Evolutionary conservation across 2,888 invertebrate genomes (phyloP).

Genomic region (Drosophila buzzatii): DNA sequence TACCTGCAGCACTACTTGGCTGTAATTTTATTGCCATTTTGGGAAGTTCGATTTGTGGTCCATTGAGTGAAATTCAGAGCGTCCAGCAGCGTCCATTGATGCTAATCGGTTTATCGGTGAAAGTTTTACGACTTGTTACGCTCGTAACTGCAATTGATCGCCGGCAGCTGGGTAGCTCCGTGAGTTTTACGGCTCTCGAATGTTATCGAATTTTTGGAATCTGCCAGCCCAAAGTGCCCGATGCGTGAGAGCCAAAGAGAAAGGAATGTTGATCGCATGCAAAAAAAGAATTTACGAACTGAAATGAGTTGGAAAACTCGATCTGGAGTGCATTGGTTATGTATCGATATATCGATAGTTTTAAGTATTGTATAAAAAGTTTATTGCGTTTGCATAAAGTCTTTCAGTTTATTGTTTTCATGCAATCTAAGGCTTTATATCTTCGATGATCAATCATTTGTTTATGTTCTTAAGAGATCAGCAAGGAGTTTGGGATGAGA

Average conservation of each 20-base stretch:
- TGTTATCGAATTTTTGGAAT: slow-evolving; percentile 50
- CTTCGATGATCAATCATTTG: no score
- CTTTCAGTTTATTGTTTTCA: not conserved
- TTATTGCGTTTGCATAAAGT: no score
- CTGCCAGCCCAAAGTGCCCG: slow-evolving; percentile 1
- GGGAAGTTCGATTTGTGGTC: slow-evolving; percentile 54
- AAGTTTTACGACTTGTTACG: slow-evolving; percentile 72
- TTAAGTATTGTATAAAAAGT: no score
- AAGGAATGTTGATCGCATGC: slow-evolving; percentile 1
- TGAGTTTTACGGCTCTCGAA: slow-evolving; percentile 38
- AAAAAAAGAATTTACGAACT: slow-evolving; percentile 4
- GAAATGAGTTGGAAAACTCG: not conserved
- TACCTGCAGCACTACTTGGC: slow-evolving; percentile 30
- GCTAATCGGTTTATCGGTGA: slow-evolving; percentile 70
- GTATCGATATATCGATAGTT: not conserved
- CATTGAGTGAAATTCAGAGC: slow-evolving; percentile 54
- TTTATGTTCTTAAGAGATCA: not conserved
- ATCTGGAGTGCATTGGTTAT: no score
- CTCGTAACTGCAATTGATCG: slow-evolving; percentile 46
- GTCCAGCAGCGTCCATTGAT: slow-evolving; percentile 45
- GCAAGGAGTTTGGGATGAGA: no score
- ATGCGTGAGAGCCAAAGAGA: slow-evolving; percentile 34
- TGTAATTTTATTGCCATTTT: slow-evolving; percentile 44
- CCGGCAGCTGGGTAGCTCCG: slow-evolving; percentile 26
- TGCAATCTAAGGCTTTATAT: not conserved